Conservation (phyloP, 2,113 vertebrate species). For the Salvelinus sp. region DNA sequence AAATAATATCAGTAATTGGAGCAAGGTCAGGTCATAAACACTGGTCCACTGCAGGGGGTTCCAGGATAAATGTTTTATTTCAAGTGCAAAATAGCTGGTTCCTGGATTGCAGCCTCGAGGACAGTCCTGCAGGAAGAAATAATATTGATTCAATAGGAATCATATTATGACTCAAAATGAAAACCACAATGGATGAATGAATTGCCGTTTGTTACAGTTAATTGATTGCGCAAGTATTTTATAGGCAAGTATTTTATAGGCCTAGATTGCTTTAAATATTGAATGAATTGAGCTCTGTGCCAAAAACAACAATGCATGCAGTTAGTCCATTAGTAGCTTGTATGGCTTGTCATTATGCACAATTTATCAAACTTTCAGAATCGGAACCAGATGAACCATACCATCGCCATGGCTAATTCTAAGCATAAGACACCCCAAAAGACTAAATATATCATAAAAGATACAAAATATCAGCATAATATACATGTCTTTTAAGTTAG, state of each 20-base stretch:
- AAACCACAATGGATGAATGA: constrained; percentile 4
- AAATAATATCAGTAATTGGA: neutral
- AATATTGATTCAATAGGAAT: neutral
- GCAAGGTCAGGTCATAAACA: neutral
- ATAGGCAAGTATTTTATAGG: neutral
- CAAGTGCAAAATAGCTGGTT: neutral
- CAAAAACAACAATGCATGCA: constrained; percentile 8
- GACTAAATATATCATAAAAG: no score
- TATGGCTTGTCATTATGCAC: no score
- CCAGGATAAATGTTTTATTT: no score
- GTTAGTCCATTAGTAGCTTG: neutral
- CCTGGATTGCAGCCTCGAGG: neutral
- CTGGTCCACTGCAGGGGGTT: neutral
- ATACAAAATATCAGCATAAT: no score
- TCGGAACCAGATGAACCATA: no score
- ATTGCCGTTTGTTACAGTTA: constrained; percentile 3
- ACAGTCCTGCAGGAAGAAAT: neutral
- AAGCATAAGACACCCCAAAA: no score
- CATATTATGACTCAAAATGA: neutral
- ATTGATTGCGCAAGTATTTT: neutral
- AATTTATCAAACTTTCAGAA: no score
- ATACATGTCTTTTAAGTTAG: no score
- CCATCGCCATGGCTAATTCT: no score
- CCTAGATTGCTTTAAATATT: neutral
- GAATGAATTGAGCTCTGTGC: neutral